Evolutionary conservation across 1,140 invertebrate genomes (phyloP).

Genomic region (Oreohelix idahoensis): DNA sequence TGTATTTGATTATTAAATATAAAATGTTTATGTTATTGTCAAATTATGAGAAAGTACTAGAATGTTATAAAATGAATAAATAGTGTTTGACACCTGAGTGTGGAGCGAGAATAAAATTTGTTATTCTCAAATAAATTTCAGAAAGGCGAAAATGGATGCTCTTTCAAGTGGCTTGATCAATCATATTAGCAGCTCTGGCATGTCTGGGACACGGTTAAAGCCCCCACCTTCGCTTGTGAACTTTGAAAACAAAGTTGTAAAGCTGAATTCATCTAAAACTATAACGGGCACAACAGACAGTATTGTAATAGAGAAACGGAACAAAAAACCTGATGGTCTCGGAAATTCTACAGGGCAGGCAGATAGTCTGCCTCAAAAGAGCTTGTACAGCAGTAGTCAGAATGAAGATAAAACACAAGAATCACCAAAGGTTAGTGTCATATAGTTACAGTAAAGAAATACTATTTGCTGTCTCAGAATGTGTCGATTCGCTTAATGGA

Average conservation of each 20-base stretch:
- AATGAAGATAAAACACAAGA: conserved; percentile 12
- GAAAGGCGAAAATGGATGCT: neutral
- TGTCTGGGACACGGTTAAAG: conserved; percentile 48
- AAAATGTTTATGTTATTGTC: too few relatives aligned
- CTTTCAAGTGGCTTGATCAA: neutral
- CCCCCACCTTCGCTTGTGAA: conserved; percentile 64
- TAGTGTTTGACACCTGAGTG: too few relatives aligned
- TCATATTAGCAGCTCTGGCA: neutral
- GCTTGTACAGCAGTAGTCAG: neutral
- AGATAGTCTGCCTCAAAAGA: neutral
- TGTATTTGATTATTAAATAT: too few relatives aligned
- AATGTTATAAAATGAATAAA: too few relatives aligned
- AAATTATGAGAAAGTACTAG: too few relatives aligned
- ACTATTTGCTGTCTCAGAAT: too few relatives aligned
- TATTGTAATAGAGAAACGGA: too few relatives aligned
- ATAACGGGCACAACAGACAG: neutral
- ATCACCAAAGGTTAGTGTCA: conserved; percentile 5
- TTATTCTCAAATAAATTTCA: conserved; percentile 1
- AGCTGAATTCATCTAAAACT: conserved; percentile 36
- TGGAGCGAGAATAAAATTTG: too few relatives aligned
- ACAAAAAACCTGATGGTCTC: too few relatives aligned
- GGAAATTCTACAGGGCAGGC: conserved; percentile 5
- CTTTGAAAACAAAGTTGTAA: conserved; percentile 59
- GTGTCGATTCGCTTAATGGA: too few relatives aligned
- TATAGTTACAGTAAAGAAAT: too few relatives aligned